Conservation (phyloP, 2,888 invertebrate species). For the Epinotia demarniana region DNA sequence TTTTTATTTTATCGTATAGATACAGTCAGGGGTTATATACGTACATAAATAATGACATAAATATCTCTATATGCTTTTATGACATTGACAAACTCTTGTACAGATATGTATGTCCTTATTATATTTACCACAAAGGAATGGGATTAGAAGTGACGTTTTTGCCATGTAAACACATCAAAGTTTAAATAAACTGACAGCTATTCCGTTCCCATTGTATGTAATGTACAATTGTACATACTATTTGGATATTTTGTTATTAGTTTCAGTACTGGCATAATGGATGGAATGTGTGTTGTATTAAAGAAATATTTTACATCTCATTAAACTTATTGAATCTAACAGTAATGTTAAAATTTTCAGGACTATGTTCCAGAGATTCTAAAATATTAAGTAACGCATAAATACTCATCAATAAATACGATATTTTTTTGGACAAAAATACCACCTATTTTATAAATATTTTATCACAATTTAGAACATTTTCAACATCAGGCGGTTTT, state of each 20-base stretch:
- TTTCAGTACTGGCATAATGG: background rate
- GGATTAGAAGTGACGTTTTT: no score
- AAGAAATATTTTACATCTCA: background rate
- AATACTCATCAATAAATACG: slow-evolving; percentile 31
- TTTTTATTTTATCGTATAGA: no score
- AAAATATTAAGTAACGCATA: slow-evolving; percentile 7
- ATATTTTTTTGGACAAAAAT: slow-evolving; percentile 36
- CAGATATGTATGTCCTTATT: no score
- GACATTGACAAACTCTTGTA: no score
- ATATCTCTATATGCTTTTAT: no score
- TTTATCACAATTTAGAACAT: slow-evolving; percentile 19
- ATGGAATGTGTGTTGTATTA: background rate
- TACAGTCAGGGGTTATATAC: no score
- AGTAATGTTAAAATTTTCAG: background rate
- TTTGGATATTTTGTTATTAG: background rate
- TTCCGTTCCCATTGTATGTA: no score
- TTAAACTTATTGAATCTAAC: background rate
- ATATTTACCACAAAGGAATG: no score
- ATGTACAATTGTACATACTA: background rate
- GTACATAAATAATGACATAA: no score
- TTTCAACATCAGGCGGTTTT: slow-evolving; percentile 27
- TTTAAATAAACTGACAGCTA: background rate
- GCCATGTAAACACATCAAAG: background rate
- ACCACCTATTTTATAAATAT: slow-evolving; percentile 7
- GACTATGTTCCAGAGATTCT: slow-evolving; percentile 10